These are phyloP conservation scores for Lagria hirta DNA, from an alignment of 2,888 invertebrate species.

Conservation along the genomic window DNA sequence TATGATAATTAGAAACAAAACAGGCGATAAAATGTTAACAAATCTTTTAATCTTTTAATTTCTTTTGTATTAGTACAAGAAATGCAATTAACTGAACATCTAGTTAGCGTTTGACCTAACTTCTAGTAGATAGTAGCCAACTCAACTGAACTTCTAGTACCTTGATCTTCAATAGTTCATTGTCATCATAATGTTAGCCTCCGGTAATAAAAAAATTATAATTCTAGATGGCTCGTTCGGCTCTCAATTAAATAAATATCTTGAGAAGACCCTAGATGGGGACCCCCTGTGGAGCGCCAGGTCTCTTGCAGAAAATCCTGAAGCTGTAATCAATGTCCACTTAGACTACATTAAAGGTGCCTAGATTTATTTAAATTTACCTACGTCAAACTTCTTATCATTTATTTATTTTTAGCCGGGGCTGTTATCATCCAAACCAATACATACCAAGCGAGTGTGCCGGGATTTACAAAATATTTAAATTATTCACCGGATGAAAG, in stretches of 20 bases:
- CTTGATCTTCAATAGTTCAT: no score
- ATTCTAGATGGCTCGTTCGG: constrained; percentile 72
- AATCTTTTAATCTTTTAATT: no score
- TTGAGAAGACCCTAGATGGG: constrained; percentile 69
- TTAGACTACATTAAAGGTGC: constrained; percentile 72
- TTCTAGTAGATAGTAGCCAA: no score
- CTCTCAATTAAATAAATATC: constrained; percentile 71
- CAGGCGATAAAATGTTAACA: no score
- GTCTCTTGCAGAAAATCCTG: constrained; percentile 72
- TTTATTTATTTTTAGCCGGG: constrained; percentile 64
- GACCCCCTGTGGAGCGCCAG: constrained; percentile 85
- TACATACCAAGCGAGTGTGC: constrained; percentile 81
- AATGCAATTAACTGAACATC: no score
- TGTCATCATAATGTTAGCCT: no score
- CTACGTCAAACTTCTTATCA: background rate
- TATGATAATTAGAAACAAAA: no score
- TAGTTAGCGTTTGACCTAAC: no score
- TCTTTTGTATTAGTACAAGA: no score
- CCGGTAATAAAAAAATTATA: constrained; percentile 14
- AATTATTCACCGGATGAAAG: constrained; percentile 66
- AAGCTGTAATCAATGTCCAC: constrained; percentile 74
- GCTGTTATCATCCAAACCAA: constrained; percentile 81
- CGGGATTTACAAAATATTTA: constrained; percentile 72
- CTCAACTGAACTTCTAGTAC: no score
- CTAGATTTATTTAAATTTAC: constrained; percentile 4